phyloP scores from a whole-genome alignment of 2,888 invertebrate genomes.

The Myopa tessellatipennis region DNA sequence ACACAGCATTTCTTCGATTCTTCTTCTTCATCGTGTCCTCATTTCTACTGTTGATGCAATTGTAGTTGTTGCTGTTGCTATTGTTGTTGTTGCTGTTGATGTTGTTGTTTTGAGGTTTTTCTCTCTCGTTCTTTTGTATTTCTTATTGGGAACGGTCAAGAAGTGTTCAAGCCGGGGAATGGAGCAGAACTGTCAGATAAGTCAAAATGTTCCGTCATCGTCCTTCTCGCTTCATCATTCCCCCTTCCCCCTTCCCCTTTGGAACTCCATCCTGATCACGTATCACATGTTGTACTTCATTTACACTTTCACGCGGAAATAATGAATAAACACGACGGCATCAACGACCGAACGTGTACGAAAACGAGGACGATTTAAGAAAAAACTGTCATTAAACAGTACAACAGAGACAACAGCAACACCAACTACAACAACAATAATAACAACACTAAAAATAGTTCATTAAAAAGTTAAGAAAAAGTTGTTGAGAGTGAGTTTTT shows the following conservation, averaged over 20 bases:
- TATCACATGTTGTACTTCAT: slow-evolving; percentile 44
- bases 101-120: too few relatives aligned
- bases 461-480: slow-evolving; percentile 14
- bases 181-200: too few relatives aligned
- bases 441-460: neutral
- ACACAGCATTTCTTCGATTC: neutral
- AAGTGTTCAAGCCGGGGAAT: too few relatives aligned
- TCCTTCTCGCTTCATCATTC: neutral
- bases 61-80: neutral
- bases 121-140: too few relatives aligned
- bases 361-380: neutral
- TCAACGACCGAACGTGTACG: slow-evolving; percentile 8
- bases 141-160: too few relatives aligned
- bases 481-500: neutral
- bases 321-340: slow-evolving; percentile 27
- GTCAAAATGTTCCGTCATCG: too few relatives aligned
- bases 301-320: slow-evolving; percentile 48
- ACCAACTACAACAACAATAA: slow-evolving; percentile 7
- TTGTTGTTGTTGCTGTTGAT: too few relatives aligned
- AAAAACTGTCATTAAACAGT: neutral
- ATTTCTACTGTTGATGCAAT: neutral
- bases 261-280: neutral
- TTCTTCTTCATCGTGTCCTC: neutral
- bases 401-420: slow-evolving; percentile 14
- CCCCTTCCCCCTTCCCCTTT: neutral